Evolutionary conservation across 1,140 invertebrate species (phyloP).

Genomic region (Drosophila arawakana): DNA sequence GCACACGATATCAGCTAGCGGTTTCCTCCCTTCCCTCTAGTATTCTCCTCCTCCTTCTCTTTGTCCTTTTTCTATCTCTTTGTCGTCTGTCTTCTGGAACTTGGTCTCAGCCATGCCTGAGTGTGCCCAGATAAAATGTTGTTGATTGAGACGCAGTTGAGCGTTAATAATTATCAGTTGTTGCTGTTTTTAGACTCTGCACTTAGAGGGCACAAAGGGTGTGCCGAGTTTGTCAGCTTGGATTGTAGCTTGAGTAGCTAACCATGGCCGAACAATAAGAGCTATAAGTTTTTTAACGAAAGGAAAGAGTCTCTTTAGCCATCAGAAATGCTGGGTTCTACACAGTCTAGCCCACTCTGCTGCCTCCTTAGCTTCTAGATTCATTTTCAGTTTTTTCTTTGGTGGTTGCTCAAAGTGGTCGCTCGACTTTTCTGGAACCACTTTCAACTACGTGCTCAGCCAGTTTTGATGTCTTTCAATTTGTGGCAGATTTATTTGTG

Average conservation of each 20-base stretch:
- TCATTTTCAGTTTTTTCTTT: conserved; percentile 19
- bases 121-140: conserved; percentile 75
- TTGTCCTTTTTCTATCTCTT: background rate
- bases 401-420: conserved; percentile 8
- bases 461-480: conserved; percentile 73
- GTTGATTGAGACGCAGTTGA: conserved; percentile 79
- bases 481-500: conserved; percentile 82
- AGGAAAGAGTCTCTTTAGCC: too few species aligned
- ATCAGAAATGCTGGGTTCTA: too few species aligned
- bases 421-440: background rate
- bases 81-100: background rate
- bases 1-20: conserved; percentile 74
- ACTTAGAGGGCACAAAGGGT: too few species aligned
- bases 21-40: conserved; percentile 44
- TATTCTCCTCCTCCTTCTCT: background rate
- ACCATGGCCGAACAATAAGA: too few species aligned
- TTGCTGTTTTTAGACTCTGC: background rate
- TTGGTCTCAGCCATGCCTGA: conserved; percentile 22
- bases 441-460: conserved; percentile 33
- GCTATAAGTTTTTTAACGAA: too few species aligned
- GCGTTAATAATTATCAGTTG: conserved; percentile 82
- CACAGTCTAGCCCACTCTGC: too few species aligned
- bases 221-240: too few species aligned
- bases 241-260: too few species aligned
- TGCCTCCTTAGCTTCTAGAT: too few species aligned